phyloP scores from a whole-genome alignment of 2,797 vertebrate species.

The Halcyon chelicuti region DNA sequence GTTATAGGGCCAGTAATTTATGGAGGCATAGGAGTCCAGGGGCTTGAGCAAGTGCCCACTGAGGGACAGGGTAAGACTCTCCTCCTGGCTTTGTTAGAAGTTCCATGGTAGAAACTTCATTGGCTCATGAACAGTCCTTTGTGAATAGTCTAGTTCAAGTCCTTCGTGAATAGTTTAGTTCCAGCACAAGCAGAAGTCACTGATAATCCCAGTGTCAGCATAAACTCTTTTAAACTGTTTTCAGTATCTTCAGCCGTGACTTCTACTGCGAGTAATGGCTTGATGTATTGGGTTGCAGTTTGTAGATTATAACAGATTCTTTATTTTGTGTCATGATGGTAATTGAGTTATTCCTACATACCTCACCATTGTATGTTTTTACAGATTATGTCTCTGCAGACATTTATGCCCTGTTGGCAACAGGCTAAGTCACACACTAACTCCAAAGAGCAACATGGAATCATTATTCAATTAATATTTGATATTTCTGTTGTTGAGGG shows the following conservation, averaged over 20 bases:
- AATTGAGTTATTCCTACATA: background rate
- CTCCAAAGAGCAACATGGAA: background rate
- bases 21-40: background rate
- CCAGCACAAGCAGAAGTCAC: background rate
- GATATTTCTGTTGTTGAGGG: background rate
- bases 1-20: background rate
- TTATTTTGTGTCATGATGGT: background rate
- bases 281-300: constrained; percentile 26
- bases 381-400: background rate
- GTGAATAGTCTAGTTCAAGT: background rate
- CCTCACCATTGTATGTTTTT: background rate
- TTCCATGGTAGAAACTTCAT: background rate
- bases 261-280: constrained; percentile 15
- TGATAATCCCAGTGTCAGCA: background rate
- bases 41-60: background rate
- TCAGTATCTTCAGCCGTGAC: background rate
- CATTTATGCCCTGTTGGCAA: background rate
- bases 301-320: background rate
- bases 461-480: background rate
- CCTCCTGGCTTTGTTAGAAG: background rate
- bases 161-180: background rate
- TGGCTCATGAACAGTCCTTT: background rate
- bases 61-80: constrained; percentile 37
- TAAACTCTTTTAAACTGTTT: background rate
- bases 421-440: background rate